Evolutionary conservation across 1,140 invertebrate species (phyloP).

Genomic region (Zaprionus kolodkinae): DNA sequence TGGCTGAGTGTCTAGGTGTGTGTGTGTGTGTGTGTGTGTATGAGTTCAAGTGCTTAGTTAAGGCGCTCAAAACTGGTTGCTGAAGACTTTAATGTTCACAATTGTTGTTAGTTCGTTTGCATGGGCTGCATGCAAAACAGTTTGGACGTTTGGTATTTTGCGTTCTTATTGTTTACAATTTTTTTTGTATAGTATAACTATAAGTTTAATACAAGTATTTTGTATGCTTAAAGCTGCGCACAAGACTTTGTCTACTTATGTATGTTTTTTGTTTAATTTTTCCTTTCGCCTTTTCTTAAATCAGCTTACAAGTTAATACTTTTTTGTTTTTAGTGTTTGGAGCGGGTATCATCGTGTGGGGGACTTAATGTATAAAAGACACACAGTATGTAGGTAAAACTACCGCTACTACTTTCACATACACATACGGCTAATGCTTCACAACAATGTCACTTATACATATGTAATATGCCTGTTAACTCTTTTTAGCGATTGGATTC

Average conservation of each 20-base stretch:
- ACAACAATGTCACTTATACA: conserved; percentile 33
- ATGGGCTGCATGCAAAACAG: conserved; percentile 57
- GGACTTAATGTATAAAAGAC: conserved; percentile 72
- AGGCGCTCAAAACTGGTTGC: conserved; percentile 46
- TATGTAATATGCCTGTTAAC: conserved; percentile 22
- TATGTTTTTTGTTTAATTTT: conserved; percentile 35
- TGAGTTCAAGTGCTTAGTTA: conserved; percentile 32
- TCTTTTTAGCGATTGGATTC: conserved; percentile 39
- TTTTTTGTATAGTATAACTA: conserved; percentile 39
- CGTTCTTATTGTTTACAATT: conserved; percentile 51
- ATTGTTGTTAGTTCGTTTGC: conserved; percentile 73
- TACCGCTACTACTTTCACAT: conserved; percentile 52
- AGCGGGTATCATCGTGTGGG: background rate
- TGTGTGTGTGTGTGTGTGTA: conserved; percentile 41
- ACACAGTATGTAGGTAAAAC: conserved; percentile 72
- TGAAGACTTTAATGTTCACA: conserved; percentile 81
- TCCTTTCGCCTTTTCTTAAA: conserved; percentile 44
- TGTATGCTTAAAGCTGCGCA: conserved; percentile 75
- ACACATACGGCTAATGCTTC: conserved; percentile 31
- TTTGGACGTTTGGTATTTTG: conserved; percentile 75
- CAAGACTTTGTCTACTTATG: conserved; percentile 72
- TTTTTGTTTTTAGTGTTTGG: conserved; percentile 29
- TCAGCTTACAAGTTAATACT: conserved; percentile 48
- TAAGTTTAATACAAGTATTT: conserved; percentile 51
- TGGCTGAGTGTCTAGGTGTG: conserved; percentile 30